Base-by-base conservation (phyloP, 2,888 invertebrate species). In the Liodrosophila aerea region DNA sequence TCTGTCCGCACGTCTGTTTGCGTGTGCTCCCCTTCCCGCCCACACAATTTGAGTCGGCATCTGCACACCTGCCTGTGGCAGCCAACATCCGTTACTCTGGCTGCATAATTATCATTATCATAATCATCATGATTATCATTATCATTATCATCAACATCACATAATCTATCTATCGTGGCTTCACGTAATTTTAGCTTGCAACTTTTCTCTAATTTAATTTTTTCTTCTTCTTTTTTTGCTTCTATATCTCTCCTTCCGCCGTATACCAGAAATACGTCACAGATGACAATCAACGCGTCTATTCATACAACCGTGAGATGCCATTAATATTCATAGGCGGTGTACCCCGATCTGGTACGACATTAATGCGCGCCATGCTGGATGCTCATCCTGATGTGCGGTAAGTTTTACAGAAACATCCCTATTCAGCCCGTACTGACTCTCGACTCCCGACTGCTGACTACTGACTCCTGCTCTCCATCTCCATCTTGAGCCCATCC, bases 311-410 rank as follows among this genome's bases (percentile, higher is more conserved):
- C 89, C 93, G 97, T 84, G 93, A 95, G 80, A 96, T 97, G 94
- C 98, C 98, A 81, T 92, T 98, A 78, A 96, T 98, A 90, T 98
- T 98, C 92, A 97, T 99, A 89, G 98, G 98, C 59, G 99, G 99
- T 67, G 97, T 99, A 88, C 99, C 99, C 56, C 93, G 98, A 81
- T 98, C 98, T 46, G 99, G 98, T 51, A 99, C 98, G 39, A 99
- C 99, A 64, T 92, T 99, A 77, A 97, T 98, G 95, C 93, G 99
- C 86, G 98, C 98, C 70, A 97, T 99, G 97, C 92, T 99, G 84
- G 99, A 99, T 91, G 98, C 98, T 67, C 98, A 99, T 92, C 97
- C 97, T 11, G 96, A 96, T 87, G 96, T 99, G 87, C 94, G 98
- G 94, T 94, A 88, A 89, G 90, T 85, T 56, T 53, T 37, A 27